Evolutionary conservation across 1,140 invertebrate genomes (phyloP).

Genomic region (Stegodyphus mimosarum): DNA sequence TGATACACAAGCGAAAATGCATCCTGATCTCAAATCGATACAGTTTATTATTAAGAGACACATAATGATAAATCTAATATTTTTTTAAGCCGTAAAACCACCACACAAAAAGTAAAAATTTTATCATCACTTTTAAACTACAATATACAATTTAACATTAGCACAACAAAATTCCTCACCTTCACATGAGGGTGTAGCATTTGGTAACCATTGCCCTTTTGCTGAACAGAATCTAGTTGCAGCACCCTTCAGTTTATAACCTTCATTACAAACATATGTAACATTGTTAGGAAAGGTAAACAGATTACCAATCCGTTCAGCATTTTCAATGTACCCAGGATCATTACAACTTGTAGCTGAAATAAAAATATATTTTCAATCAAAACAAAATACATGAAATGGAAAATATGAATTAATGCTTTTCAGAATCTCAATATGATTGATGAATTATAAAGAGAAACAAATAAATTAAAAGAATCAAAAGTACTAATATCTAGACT

Average conservation of each 20-base stretch:
- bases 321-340: conserved; percentile 88
- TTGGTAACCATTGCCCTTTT: conserved; percentile 78
- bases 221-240: conserved; percentile 83
- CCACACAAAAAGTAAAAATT: too few species aligned
- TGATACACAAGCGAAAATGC: too few species aligned
- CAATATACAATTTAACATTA: neutral
- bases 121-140: too few species aligned
- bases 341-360: conserved; percentile 82
- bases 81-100: too few species aligned
- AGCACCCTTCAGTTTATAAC: conserved; percentile 88
- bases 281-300: conserved; percentile 91
- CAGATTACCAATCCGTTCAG: conserved; percentile 89
- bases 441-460: neutral
- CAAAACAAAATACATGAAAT: neutral
- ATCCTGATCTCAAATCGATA: too few species aligned
- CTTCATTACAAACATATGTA: conserved; percentile 90
- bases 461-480: neutral
- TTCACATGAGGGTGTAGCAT: conserved; percentile 10
- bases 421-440: neutral
- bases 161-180: conserved; percentile 11
- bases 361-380: conserved; percentile 64
- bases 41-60: too few species aligned
- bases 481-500: neutral
- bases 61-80: too few species aligned
- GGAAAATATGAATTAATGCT: neutral